Conservation (phyloP, 2,888 invertebrate genomes). For the Drosophila mettleri region DNA sequence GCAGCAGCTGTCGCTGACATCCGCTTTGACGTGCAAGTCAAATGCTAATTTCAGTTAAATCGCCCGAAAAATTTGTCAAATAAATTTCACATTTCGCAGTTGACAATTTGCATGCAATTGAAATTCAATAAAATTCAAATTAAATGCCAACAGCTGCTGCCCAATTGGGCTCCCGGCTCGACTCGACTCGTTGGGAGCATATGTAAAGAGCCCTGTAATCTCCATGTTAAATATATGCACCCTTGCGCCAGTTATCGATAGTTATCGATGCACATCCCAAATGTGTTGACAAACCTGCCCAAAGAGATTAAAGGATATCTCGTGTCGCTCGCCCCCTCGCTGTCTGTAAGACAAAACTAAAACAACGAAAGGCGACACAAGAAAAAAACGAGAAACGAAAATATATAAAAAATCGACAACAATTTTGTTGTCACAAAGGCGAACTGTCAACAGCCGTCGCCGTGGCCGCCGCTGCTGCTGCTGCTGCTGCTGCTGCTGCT, state of each 20-base stretch:
- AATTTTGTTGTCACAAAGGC: conserved; percentile 76
- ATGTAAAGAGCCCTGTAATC: conserved; percentile 48
- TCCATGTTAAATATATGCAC: conserved; percentile 49
- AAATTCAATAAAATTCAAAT: conserved; percentile 77
- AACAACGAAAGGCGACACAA: conserved; percentile 6
- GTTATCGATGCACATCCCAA: conserved; percentile 59
- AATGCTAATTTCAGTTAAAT: conserved; percentile 16
- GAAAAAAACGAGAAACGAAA: neutral
- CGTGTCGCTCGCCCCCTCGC: neutral
- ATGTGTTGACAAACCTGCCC: conserved; percentile 75
- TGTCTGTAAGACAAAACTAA: conserved; percentile 11
- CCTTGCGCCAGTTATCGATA: conserved; percentile 53
- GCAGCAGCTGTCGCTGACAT: conserved; percentile 54
- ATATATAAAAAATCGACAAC: conserved; percentile 52
- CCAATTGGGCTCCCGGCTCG: conserved; percentile 5
- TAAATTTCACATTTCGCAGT: conserved; percentile 58
- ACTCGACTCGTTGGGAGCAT: neutral
- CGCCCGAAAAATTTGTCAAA: conserved; percentile 79
- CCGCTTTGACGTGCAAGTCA: conserved; percentile 11
- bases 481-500: conserved; percentile 11
- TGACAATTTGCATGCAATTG: conserved; percentile 70
- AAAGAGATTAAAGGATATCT: conserved; percentile 50
- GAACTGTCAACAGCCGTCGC: conserved; percentile 68
- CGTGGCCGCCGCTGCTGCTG: conserved; percentile 6
- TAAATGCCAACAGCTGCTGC: conserved; percentile 52